Base-by-base conservation (phyloP, 2,797 vertebrate genomes). In the Amniataba percoides region DNA sequence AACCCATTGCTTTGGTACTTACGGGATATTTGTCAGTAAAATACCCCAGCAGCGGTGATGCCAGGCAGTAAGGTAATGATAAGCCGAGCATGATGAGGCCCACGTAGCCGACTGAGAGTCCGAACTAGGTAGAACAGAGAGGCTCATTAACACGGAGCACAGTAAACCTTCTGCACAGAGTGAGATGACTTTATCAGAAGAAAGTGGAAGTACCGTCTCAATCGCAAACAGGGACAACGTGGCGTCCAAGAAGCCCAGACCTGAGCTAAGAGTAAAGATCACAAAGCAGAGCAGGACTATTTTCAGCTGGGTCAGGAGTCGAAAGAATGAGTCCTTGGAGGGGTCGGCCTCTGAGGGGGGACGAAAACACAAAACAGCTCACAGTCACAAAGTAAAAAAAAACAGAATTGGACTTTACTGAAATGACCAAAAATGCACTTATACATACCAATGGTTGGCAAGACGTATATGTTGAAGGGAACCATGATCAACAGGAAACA, bases 201-300 rank as follows among this genome's bases (percentile, higher is more conserved):
- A n/a, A 21, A 19, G 13, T 31, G 42, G 68, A 3, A 74, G 91
- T 89, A 99, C 98, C 93, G 91, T 96, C 56, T 97, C 67, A 34
- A 96, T 90, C 23, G 97, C 95, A 89, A 97, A 99, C 1, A 99
- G 93, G n/a, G 98, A 98, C 90, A 99, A 91, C 0, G 96, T 98
- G 11, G 97, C 96, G 73, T 99, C 98, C 61, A 99, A 88, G 92
- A 99, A 98, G 46, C 96, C 95, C 53, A 99, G 85, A 69, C 96
- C 96, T 0, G 96, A 88, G 72, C 97, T 98, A 0, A 98, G 56
- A 0, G 96, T 97, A 90, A 96, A 96, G 56, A 97, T 84, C 49
- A 89, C 81, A 7, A 96, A 92, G 88, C 96, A 95, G 55, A 99
- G 90, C 12, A 99, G 42, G 18, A 95, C 3, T 7, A 98, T 84